Evolutionary conservation across 1,140 invertebrate genomes (phyloP), one percentile per base, ranked within the genome.

Genomic region (Hylaeus anthracinus): DNA sequence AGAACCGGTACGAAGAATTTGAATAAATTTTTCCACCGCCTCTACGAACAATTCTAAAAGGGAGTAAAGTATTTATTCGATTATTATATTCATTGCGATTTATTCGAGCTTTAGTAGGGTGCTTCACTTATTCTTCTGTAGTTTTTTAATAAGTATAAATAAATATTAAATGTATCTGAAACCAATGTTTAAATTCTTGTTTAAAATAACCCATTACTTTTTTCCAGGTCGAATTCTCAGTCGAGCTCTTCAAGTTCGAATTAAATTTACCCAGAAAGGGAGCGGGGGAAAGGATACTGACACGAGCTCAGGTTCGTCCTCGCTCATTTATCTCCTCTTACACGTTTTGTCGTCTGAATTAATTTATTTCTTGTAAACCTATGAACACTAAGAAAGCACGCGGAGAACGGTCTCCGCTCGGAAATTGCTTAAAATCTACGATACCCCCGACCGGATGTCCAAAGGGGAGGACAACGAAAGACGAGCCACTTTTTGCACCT

Each of bases 351-450:
- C 85, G 85, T 83, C 60, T 84, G 58, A 92, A 93, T 91, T 92
- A 92, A 92, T 93, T 91, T 92, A 92, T 92, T 92, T 91, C 88
- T 91, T 87, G 81, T 92, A 92, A 93, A 90, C 83, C 91, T 92
- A 91, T 91, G 91, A 93, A 93, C 89, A 92, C 92, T 93, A 93
- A 92, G 88, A 93, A 93, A 93, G 92, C 92, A 90, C 86, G 86
- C 90, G 89, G 88, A 91, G 88, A 82, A 82, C 76, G 84, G 80
- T 77, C 83, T 88, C 89, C 90, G 89, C 86, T 89, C 88, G 82
- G 88, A 86, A 90, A 89, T 86, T 88, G 88, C 90, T 92, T 88
- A 88, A 81, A 84, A 87, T 90, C 89, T 87, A 91, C 79, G 79
- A 73, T 84, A 81, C 88, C 84, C 84, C 80, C 70, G 74, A n/a